A percentile compares a stretch with the other conserved stretches of the same genome.
phyloP scores from a whole-genome alignment of 2,888 invertebrate species.

The Ophion ellenae region DNA sequence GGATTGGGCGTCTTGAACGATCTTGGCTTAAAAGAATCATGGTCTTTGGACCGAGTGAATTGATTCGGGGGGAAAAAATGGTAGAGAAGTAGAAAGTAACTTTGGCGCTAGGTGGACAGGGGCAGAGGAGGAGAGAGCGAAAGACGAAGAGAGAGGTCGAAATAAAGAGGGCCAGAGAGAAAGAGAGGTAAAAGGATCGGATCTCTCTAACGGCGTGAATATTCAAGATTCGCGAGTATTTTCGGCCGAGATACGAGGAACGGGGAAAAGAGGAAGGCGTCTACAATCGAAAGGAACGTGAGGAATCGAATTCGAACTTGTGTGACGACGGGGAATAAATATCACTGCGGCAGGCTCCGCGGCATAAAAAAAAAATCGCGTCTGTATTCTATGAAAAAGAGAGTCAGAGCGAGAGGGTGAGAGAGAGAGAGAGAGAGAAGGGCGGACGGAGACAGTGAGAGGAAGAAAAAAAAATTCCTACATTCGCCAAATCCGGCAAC shows the following conservation, averaged over 20 bases:
- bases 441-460: not conserved
- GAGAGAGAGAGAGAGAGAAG: not conserved
- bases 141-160: not conserved
- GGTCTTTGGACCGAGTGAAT: no score
- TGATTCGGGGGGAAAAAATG: no score
- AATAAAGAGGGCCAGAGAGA: slow-evolving; percentile 24
- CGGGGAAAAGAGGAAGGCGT: slow-evolving; percentile 40
- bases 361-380: not conserved
- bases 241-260: slow-evolving; percentile 40
- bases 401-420: not conserved
- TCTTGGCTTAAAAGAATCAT: no score
- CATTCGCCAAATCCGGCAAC: not conserved
- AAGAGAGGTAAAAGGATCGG: slow-evolving; percentile 13
- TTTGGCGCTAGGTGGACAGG: no score
- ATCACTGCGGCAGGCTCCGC: not conserved
- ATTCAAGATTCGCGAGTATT: slow-evolving; percentile 51
- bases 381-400: not conserved
- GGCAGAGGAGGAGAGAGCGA: no score
- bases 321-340: slow-evolving; percentile 34
- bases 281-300: slow-evolving; percentile 47
- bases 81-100: no score
- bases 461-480: not conserved
- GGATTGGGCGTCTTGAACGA: no score
- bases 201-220: slow-evolving; percentile 29
- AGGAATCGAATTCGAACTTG: slow-evolving; percentile 49